Evolutionary conservation across 1,140 invertebrate genomes (phyloP).

Genomic region (Dreissena rostriformis): DNA sequence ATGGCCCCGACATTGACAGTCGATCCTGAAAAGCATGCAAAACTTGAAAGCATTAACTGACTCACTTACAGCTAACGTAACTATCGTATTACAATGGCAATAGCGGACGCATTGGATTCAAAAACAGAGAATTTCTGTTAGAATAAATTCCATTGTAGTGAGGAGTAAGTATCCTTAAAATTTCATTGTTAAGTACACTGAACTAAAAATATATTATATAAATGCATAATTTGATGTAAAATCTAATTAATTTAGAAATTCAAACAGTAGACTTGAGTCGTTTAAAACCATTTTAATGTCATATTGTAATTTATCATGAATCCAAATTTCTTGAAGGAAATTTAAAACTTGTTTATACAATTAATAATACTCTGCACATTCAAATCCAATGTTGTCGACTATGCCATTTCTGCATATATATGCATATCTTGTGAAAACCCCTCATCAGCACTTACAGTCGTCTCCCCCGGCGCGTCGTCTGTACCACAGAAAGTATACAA

Average conservation of each 20-base stretch:
- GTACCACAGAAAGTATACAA: constrained; percentile 51
- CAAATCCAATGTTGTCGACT: neutral
- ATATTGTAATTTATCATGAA: neutral
- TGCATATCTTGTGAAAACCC: neutral
- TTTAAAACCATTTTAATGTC: neutral
- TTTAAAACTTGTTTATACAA: neutral
- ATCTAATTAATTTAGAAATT: neutral
- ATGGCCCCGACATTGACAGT: constrained; percentile 24
- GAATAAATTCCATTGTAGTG: neutral
- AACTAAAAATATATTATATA: neutral
- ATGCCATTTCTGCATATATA: neutral
- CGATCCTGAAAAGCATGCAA: constrained; percentile 39
- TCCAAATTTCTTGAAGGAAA: neutral
- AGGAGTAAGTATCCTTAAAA: neutral
- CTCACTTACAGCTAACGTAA: neutral
- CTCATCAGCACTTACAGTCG: constrained; percentile 33
- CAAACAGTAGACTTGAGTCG: no score
- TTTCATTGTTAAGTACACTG: neutral
- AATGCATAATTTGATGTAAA: neutral
- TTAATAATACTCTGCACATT: neutral
- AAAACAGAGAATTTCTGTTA: neutral
- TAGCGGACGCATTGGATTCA: neutral
- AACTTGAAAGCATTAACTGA: neutral
- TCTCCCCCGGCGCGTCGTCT: constrained; percentile 26
- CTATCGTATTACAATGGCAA: neutral